phyloP scores from a whole-genome alignment of 2,797 vertebrate genomes.

The Poeciliopsis presidionis region DNA sequence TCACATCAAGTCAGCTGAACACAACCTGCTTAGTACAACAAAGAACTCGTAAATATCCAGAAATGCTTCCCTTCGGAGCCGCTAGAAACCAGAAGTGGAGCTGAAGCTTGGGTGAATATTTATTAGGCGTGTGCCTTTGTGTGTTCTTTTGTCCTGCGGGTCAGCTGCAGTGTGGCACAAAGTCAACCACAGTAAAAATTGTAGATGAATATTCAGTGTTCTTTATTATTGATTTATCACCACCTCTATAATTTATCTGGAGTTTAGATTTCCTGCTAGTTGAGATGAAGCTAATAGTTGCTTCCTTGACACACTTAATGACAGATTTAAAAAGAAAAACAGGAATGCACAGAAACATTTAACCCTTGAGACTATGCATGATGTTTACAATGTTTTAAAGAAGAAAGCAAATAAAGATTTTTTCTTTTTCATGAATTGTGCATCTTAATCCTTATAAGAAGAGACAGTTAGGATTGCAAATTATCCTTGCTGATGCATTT shows the following conservation, averaged over 20 bases:
- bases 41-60: not conserved
- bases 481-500: not conserved
- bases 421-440: not conserved
- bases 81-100: constrained; percentile 10
- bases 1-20: constrained; percentile 13
- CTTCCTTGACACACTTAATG: not conserved
- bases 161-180: not conserved
- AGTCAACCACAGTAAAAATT: not conserved
- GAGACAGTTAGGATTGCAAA: not conserved
- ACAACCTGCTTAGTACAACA: constrained; percentile 1
- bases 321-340: not conserved
- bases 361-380: not conserved
- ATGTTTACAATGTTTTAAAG: not conserved
- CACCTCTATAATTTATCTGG: not conserved
- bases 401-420: not conserved
- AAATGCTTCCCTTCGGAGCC: constrained; percentile 8
- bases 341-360: not conserved
- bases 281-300: not conserved
- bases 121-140: not conserved
- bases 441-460: not conserved
- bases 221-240: not conserved
- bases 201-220: not conserved
- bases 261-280: not conserved
- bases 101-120: constrained; percentile 7
- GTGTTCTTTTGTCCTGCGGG: not conserved